Conservation (phyloP, 92 coral and sea anemone species). For the Phenganax subtilis region DNA sequence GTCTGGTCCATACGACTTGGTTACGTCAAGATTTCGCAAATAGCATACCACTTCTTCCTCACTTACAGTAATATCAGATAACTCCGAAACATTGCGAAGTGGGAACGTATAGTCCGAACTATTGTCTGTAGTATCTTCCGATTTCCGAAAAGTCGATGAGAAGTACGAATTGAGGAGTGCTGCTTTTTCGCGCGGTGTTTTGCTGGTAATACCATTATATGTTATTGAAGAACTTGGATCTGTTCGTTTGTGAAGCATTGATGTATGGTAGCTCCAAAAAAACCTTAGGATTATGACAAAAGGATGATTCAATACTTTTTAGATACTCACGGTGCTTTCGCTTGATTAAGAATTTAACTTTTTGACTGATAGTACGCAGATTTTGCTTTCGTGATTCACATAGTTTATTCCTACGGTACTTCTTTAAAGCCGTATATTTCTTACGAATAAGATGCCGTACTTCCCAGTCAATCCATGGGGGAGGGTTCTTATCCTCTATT, state of each 20-base stretch:
- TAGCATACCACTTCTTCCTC: not conserved
- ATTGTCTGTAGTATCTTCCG: not conserved
- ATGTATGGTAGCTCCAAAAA: conserved; percentile 58
- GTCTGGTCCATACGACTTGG: conserved; percentile 56
- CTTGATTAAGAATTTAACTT: not conserved
- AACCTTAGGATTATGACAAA: conserved; percentile 55
- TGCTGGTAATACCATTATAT: conserved; percentile 1
- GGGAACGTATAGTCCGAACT: too few relatives aligned
- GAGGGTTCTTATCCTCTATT: conserved; percentile 50
- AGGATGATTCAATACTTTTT: conserved; percentile 49
- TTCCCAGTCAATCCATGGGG: conserved; percentile 64
- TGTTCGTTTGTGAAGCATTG: conserved; percentile 32
- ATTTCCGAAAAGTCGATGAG: not conserved
- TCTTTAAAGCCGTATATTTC: conserved; percentile 51
- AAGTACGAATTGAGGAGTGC: conserved; percentile 17
- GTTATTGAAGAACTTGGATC: conserved; percentile 2
- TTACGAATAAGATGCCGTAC: conserved; percentile 45
- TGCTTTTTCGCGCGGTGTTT: conserved; percentile 32
- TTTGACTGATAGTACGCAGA: conserved; percentile 44
- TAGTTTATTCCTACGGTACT: conserved; percentile 42
- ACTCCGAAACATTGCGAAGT: not conserved
- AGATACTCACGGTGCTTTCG: conserved; percentile 50
- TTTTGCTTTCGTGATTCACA: conserved; percentile 46
- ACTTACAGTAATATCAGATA: not conserved
- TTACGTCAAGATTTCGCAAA: conserved; percentile 37